Evolutionary conservation across 1,140 invertebrate genomes (phyloP).

Genomic region (Chrysoperla carnea): DNA sequence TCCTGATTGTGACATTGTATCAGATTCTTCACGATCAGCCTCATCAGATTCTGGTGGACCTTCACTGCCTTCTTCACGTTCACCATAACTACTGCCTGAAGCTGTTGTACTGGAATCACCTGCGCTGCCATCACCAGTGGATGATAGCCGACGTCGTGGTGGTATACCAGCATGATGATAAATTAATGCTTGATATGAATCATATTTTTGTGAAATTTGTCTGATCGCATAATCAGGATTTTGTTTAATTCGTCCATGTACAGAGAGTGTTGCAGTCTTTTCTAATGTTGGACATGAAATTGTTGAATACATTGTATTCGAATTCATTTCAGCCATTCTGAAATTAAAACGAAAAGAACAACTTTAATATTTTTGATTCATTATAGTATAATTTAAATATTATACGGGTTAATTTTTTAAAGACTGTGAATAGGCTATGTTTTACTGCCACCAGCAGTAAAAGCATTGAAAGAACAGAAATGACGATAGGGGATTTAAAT

Average conservation of each 20-base stretch:
- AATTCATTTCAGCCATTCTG: not conserved
- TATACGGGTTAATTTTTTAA: too few relatives aligned
- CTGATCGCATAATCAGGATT: conserved; percentile 12
- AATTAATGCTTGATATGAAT: conserved; percentile 17
- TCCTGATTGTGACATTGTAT: conserved; percentile 17
- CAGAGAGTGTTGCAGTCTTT: not conserved
- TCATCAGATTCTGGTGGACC: conserved; percentile 17
- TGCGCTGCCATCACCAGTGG: conserved; percentile 25
- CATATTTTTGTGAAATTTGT: conserved; percentile 17
- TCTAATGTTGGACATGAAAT: not conserved
- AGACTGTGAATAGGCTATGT: too few relatives aligned
- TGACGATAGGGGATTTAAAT: too few relatives aligned
- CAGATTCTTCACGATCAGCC: conserved; percentile 16
- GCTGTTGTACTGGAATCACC: conserved; percentile 30
- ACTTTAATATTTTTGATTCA: too few relatives aligned
- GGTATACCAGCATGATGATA: conserved; percentile 15
- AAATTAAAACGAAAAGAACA: too few relatives aligned
- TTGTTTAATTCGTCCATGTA: conserved; percentile 1
- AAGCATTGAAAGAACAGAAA: too few relatives aligned
- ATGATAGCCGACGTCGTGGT: conserved; percentile 18
- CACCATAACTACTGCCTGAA: conserved; percentile 26
- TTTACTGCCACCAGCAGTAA: too few relatives aligned
- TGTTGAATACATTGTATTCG: not conserved
- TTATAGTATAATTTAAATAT: too few relatives aligned
- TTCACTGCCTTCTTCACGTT: conserved; percentile 20